phyloP scores from a whole-genome alignment of 23 tunicate genomes.

The Trididemnum nubilum region DNA sequence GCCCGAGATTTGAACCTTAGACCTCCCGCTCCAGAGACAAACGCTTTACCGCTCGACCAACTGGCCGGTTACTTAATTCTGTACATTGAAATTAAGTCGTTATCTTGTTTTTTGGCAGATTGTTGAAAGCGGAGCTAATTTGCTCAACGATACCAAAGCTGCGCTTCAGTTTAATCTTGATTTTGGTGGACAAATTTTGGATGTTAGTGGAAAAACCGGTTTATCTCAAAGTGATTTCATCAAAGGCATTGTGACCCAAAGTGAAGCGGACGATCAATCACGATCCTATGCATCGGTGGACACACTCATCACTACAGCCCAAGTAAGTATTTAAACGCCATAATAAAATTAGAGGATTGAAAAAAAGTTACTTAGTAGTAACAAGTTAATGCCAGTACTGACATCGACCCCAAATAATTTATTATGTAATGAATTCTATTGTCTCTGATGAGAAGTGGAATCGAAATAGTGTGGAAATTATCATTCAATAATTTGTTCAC shows the following conservation, averaged over 20 bases:
- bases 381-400: too few relatives aligned
- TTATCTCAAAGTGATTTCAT: conserved; percentile 32
- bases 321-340: too few relatives aligned
- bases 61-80: too few relatives aligned
- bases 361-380: too few relatives aligned
- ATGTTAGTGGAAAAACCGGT: conserved; percentile 45
- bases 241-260: conserved; percentile 2
- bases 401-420: too few relatives aligned
- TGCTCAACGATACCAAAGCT: conserved; percentile 46
- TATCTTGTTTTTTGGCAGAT: conserved; percentile 46
- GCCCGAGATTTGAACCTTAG: too few relatives aligned
- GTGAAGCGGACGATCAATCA: conserved; percentile 6
- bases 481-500: neutral
- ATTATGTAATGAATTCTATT: too few relatives aligned
- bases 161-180: conserved; percentile 31
- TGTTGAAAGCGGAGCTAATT: conserved; percentile 37
- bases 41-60: too few relatives aligned
- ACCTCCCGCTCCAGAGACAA: too few relatives aligned
- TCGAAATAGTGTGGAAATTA: neutral
- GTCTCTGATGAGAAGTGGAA: too few relatives aligned
- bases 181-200: conserved; percentile 50
- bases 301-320: conserved; percentile 31
- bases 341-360: too few relatives aligned
- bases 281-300: conserved; percentile 4
- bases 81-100: too few relatives aligned